Evolutionary conservation across 2,113 vertebrate genomes (phyloP).

Genomic region (Nanorana parkeri): DNA sequence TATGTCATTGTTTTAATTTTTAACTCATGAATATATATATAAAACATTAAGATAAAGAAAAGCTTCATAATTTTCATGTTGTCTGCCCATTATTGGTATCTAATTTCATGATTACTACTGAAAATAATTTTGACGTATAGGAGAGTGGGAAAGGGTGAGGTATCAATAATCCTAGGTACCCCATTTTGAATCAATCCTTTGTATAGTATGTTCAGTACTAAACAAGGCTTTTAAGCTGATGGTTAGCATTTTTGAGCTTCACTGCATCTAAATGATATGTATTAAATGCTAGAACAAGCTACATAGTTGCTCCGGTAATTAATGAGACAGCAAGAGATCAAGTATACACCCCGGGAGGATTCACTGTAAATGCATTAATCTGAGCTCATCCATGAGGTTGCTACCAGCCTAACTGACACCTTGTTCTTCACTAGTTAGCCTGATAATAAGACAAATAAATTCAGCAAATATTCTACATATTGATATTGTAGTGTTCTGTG

Average conservation of each 20-base stretch:
- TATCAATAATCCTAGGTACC: too few species aligned
- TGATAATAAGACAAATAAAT: conserved; percentile 7
- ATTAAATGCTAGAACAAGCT: conserved; percentile 30
- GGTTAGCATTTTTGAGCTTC: background rate
- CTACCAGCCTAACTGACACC: conserved; percentile 10
- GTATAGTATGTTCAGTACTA: background rate
- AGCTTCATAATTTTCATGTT: too few species aligned
- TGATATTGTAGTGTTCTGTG: conserved; percentile 8
- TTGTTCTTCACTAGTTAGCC: conserved; percentile 24
- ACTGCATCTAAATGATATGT: conserved; percentile 29
- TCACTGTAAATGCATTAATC: conserved; percentile 36
- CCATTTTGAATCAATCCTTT: too few species aligned
- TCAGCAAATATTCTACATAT: background rate
- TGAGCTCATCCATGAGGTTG: conserved; percentile 16
- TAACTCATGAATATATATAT: too few species aligned
- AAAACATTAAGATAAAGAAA: too few species aligned
- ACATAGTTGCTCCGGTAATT: conserved; percentile 24
- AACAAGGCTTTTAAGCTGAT: background rate
- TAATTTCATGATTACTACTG: too few species aligned
- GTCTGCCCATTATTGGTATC: too few species aligned
- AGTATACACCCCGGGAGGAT: conserved; percentile 12
- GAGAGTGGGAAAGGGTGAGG: too few species aligned
- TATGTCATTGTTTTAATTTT: too few species aligned
- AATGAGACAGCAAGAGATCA: conserved; percentile 36
- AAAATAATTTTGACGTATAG: too few species aligned